Conservation (phyloP, 2,797 vertebrate genomes). For the Mycteria americana region DNA sequence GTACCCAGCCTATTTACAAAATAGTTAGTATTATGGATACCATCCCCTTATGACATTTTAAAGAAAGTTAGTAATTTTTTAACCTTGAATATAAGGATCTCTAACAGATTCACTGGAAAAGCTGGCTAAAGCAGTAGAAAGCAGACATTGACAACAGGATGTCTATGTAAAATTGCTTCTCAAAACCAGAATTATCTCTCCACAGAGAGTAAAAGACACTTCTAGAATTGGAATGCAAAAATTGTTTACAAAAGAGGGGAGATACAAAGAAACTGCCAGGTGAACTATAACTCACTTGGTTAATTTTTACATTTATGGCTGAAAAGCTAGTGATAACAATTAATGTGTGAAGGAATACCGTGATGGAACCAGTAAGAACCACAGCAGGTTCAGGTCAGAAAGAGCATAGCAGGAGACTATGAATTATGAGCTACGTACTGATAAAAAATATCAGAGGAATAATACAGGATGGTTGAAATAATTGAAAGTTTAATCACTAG, state of each 20-base stretch:
- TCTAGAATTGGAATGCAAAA: not conserved
- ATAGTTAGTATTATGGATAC: not conserved
- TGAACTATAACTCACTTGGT: not conserved
- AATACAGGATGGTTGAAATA: not conserved
- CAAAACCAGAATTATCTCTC: not conserved
- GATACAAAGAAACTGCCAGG: not conserved
- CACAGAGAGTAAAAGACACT: not conserved
- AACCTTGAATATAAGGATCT: not conserved
- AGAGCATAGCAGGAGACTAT: not conserved
- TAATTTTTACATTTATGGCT: not conserved
- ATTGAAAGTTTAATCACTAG: not conserved
- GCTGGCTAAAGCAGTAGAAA: not conserved
- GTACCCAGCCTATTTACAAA: not conserved
- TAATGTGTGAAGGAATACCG: not conserved
- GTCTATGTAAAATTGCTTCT: not conserved
- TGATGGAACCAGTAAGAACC: not conserved
- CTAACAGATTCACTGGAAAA: not conserved
- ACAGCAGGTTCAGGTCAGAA: not conserved
- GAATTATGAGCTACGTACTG: not conserved
- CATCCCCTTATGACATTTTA: not conserved
- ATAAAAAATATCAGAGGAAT: not conserved
- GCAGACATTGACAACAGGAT: not conserved
- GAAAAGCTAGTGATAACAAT: not conserved
- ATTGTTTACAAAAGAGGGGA: not conserved
- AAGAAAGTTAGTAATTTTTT: not conserved